phyloP scores from a whole-genome alignment of 53 echinoderm and acorn worm genomes.

The Stichopus horrens region DNA sequence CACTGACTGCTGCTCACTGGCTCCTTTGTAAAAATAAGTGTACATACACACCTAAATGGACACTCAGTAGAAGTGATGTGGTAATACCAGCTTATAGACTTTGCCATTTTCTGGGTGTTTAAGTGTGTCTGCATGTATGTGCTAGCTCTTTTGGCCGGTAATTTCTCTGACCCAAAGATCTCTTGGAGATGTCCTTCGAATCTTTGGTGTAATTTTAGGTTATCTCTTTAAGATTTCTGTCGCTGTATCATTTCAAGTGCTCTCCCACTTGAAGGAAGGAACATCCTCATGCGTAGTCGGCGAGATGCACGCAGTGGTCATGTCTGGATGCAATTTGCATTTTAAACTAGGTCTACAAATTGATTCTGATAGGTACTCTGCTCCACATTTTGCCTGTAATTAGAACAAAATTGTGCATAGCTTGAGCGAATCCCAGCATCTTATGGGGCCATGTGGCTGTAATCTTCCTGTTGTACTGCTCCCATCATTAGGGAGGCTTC shows the following conservation, averaged over 20 bases:
- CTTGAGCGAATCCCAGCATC: conserved; percentile 9
- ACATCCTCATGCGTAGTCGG: background rate
- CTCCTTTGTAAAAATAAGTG: too few species aligned
- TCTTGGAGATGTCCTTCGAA: too few species aligned
- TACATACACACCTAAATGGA: too few species aligned
- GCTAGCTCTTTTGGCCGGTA: too few species aligned
- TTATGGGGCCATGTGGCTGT: conserved; percentile 31
- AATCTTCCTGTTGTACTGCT: conserved; percentile 1
- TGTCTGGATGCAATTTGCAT: conserved; percentile 36
- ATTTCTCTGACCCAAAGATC: too few species aligned
- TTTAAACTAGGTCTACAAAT: conserved; percentile 33
- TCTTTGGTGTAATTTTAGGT: too few species aligned
- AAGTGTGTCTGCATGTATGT: too few species aligned
- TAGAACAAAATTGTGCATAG: conserved; percentile 45
- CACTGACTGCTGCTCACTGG: too few species aligned
- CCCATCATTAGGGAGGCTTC: background rate
- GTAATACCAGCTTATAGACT: too few species aligned
- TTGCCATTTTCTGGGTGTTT: too few species aligned
- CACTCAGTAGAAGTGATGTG: too few species aligned
- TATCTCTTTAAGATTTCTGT: too few species aligned
- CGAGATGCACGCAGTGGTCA: conserved; percentile 24
- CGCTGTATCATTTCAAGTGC: background rate
- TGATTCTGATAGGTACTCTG: conserved; percentile 15
- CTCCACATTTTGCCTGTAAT: conserved; percentile 35
- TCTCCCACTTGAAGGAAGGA: background rate